phyloP scores from a whole-genome alignment of 2,888 invertebrate genomes.

The Lycophotia porphyrea region DNA sequence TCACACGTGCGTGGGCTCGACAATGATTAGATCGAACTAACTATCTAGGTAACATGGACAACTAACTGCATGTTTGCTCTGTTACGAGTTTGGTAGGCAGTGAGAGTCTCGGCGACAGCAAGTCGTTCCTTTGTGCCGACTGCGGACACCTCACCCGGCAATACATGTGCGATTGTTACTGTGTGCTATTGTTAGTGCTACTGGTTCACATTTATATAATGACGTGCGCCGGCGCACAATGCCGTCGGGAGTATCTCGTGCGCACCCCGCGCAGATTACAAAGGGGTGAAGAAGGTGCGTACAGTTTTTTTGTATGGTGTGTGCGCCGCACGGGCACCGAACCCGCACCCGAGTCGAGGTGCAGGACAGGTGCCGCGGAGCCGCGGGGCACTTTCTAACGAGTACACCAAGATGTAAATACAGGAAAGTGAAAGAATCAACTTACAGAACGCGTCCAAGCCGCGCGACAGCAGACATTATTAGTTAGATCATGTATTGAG shows the following conservation, averaged over 20 bases:
- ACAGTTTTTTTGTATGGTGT: conserved; percentile 46
- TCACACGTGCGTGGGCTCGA: neutral
- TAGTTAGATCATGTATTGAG: neutral
- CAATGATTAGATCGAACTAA: neutral
- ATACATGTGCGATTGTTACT: neutral
- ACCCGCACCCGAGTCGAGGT: conserved; percentile 1
- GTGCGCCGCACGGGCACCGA: conserved; percentile 27
- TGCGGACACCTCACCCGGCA: conserved; percentile 12
- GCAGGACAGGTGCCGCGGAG: conserved; percentile 36
- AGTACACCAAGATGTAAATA: neutral
- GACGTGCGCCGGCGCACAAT: conserved; percentile 26
- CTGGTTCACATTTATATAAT: neutral
- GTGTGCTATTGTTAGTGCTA: conserved; percentile 24
- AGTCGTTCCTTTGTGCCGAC: conserved; percentile 21
- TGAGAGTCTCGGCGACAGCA: neutral
- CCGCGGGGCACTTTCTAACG: conserved; percentile 27
- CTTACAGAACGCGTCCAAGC: neutral
- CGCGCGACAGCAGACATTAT: neutral
- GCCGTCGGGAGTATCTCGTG: conserved; percentile 25
- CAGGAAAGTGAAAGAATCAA: conserved; percentile 37
- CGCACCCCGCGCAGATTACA: conserved; percentile 17
- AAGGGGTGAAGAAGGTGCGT: conserved; percentile 55
- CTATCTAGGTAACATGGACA: too few species aligned
- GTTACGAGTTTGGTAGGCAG: neutral
- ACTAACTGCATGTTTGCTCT: too few species aligned